Evolutionary conservation across 2,113 vertebrate species (phyloP).

Genomic region (Cheilinus undulatus): DNA sequence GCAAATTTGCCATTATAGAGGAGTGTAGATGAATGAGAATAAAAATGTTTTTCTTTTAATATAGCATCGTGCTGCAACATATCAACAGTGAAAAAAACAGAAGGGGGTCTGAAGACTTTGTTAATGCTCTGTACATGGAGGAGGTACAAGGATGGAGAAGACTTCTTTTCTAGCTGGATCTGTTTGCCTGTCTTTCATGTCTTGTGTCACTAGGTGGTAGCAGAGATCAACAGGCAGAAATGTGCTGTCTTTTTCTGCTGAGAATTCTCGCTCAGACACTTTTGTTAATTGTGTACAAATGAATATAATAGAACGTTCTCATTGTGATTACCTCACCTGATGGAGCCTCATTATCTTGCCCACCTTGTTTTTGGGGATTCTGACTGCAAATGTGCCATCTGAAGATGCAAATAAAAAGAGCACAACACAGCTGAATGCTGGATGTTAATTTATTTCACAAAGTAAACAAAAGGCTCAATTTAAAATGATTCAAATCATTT

Average conservation of each 20-base stretch:
- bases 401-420: not conserved
- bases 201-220: conserved; percentile 52
- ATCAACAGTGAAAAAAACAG: no score
- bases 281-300: not conserved
- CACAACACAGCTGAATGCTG: conserved; percentile 39
- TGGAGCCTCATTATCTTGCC: not conserved
- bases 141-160: no score
- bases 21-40: no score
- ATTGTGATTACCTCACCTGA: not conserved
- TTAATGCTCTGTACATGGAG: no score
- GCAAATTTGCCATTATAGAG: no score
- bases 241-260: not conserved
- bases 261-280: not conserved
- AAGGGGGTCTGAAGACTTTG: no score
- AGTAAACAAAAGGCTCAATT: conserved; percentile 31
- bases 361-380: not conserved
- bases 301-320: not conserved
- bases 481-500: conserved; percentile 42
- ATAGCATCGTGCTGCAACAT: no score
- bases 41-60: no score
- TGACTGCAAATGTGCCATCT: not conserved
- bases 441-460: conserved; percentile 64
- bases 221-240: conserved; percentile 38
- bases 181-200: not conserved
- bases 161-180: no score